Percentiles rank a stretch among this genome's conserved stretches.
These are phyloP conservation scores for Rhaphigaster nebulosa DNA, from an alignment of 2,888 invertebrate species.

Conservation along the genomic window DNA sequence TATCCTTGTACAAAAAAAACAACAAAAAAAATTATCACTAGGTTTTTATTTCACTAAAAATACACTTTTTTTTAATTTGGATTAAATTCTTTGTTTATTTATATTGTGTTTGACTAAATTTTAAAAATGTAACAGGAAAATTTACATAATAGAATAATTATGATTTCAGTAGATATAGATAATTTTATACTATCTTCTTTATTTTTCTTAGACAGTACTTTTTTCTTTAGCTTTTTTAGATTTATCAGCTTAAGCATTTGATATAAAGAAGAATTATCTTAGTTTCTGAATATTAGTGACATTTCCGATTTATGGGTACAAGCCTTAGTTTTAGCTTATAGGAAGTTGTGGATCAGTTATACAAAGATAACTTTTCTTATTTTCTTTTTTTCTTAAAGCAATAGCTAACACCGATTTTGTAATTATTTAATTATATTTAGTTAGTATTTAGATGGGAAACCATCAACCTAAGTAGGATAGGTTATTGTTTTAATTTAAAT, in stretches of 20 bases:
- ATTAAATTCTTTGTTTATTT: slow-evolving; percentile 26
- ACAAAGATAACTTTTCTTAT: slow-evolving; percentile 49
- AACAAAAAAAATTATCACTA: slow-evolving; percentile 13
- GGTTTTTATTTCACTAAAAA: slow-evolving; percentile 24
- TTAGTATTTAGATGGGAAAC: slow-evolving; percentile 57
- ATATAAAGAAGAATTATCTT: slow-evolving; percentile 48
- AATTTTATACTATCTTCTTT: slow-evolving; percentile 49
- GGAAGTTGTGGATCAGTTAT: slow-evolving; percentile 55
- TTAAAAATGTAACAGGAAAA: slow-evolving; percentile 13
- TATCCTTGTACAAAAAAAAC: neutral
- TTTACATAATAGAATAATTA: slow-evolving; percentile 23
- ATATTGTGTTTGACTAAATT: slow-evolving; percentile 44
- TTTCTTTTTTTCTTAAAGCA: slow-evolving; percentile 57
- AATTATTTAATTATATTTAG: slow-evolving; percentile 60
- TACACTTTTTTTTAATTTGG: slow-evolving; percentile 38
- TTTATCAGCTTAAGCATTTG: slow-evolving; percentile 55
- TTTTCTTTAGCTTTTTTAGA: slow-evolving; percentile 56
- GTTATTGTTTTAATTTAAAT: slow-evolving; percentile 61
- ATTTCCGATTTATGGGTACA: slow-evolving; percentile 55
- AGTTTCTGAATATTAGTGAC: slow-evolving; percentile 53
- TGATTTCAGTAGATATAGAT: slow-evolving; percentile 54
- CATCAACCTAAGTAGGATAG: slow-evolving; percentile 61
- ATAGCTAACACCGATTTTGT: slow-evolving; percentile 57
- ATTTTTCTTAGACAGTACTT: slow-evolving; percentile 55
- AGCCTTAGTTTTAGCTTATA: slow-evolving; percentile 58